These are phyloP conservation scores for Esox lucius DNA, from an alignment of 2,797 vertebrate genomes.

Conservation along the genomic window DNA sequence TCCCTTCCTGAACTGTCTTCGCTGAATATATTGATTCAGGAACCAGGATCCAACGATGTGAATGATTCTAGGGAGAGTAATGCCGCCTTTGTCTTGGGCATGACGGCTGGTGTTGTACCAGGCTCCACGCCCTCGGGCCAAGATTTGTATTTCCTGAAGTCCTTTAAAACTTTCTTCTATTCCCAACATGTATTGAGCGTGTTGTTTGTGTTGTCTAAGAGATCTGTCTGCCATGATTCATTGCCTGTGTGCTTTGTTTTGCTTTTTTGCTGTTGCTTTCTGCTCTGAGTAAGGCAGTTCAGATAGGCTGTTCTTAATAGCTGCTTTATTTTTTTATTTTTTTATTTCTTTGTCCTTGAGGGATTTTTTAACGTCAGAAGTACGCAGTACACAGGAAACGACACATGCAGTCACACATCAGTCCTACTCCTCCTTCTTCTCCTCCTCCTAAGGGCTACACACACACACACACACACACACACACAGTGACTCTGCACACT, in stretches of 20 bases:
- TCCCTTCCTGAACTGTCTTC: constrained; percentile 8
- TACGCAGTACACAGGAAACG: constrained; percentile 26
- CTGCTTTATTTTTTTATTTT: constrained; percentile 53
- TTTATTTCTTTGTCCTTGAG: constrained; percentile 64
- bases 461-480: constrained; percentile 35
- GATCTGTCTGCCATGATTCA: constrained; percentile 67
- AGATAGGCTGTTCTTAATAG: constrained; percentile 58
- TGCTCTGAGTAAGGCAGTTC: constrained; percentile 40
- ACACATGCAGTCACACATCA: no score
- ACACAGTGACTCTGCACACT: no score
- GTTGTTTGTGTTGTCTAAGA: constrained; percentile 67
- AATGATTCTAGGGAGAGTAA: constrained; percentile 43
- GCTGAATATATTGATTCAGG: constrained; percentile 53
- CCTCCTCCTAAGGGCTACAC: constrained; percentile 12
- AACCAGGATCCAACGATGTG: constrained; percentile 52
- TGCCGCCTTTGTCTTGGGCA: constrained; percentile 41
- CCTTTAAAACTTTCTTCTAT: constrained; percentile 62
- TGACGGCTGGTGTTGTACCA: constrained; percentile 40
- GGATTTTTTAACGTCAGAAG: constrained; percentile 64
- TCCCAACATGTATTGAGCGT: constrained; percentile 55
- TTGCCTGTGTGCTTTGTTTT: constrained; percentile 67
- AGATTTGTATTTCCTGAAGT: constrained; percentile 66
- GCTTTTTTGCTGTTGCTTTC: constrained; percentile 43
- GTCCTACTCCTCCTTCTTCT: constrained; percentile 38
- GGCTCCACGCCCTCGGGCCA: constrained; percentile 59